These are phyloP conservation scores for Lamellibrachia satsuma DNA, from an alignment of 2,888 invertebrate species.

Conservation along the genomic window DNA sequence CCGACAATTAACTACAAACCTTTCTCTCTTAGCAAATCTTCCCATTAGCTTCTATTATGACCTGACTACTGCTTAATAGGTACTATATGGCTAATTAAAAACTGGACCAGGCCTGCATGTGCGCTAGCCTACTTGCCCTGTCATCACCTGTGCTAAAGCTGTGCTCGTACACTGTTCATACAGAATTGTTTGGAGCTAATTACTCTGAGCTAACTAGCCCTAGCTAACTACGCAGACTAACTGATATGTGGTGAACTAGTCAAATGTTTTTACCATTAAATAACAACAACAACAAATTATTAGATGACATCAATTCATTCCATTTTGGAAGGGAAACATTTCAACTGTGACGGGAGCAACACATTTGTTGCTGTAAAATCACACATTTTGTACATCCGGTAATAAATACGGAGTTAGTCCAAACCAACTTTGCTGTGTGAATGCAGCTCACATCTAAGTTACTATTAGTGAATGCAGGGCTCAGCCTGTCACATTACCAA, in stretches of 20 bases:
- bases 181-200: not conserved
- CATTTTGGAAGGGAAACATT: not conserved
- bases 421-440: no score
- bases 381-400: not conserved
- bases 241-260: no score
- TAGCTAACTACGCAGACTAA: no score
- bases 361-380: not conserved
- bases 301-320: not conserved
- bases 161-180: not conserved
- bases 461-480: no score
- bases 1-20: not conserved
- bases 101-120: not conserved
- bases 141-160: not conserved
- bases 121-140: not conserved
- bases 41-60: not conserved
- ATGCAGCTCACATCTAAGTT: no score
- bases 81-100: not conserved
- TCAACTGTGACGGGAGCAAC: not conserved
- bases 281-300: not conserved
- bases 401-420: no score
- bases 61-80: not conserved
- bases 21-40: not conserved
- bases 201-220: not conserved
- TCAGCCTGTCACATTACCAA: no score
- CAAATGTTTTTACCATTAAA: no score